Base-by-base conservation (phyloP, 2,888 invertebrate species). In the Andrena hattorfiana region DNA sequence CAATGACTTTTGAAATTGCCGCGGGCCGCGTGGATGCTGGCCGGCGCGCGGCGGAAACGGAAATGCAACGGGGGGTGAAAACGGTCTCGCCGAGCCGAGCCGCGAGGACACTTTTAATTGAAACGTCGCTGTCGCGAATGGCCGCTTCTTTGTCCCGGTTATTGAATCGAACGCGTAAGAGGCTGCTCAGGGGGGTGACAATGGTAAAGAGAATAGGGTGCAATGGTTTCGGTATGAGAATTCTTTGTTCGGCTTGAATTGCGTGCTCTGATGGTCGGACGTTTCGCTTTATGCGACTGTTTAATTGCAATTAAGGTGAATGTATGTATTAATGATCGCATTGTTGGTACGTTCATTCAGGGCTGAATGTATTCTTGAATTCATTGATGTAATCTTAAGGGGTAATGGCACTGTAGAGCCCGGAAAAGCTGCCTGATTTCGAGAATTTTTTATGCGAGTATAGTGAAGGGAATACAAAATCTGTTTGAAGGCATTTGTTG, bases 1-100 rank as follows among this genome's bases (percentile, higher is more conserved):
- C 83, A 83, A 77, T 71, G 73, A 71, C 70, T 83, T 71, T 56
- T 20, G 64, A 62, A 77, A 83, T 63, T 83, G 71, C 60, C 49
- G 48, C 28, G 32, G 49, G 67, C 54, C 26, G 13, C 32, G 35
- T n/a, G 56, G 49, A 28, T 62, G n/a, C 30, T 26, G 20, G 56
- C 20, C 13, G 10, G 16, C 13, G 13, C 48, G 6, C 7, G 7
- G 32, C 2, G 0, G 5, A 5, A n/a, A 26, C 1, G 10, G 7
- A 23, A 23, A 16, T 26, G 56, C 35, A n/a, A 7, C n/a, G 28
- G 8, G 16, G 26, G 68, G 7, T 54, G 64, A 48, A 35, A 35
- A 68, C 54, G 35, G 56, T 68, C 30, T 16, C 20, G 32, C 30
- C 30, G 16, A 49, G 49, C 20, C 2, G 23, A 49, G 42, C 49